Evolutionary conservation across 2,888 invertebrate genomes (phyloP).

Genomic region (Dicyrtoma fusca): DNA sequence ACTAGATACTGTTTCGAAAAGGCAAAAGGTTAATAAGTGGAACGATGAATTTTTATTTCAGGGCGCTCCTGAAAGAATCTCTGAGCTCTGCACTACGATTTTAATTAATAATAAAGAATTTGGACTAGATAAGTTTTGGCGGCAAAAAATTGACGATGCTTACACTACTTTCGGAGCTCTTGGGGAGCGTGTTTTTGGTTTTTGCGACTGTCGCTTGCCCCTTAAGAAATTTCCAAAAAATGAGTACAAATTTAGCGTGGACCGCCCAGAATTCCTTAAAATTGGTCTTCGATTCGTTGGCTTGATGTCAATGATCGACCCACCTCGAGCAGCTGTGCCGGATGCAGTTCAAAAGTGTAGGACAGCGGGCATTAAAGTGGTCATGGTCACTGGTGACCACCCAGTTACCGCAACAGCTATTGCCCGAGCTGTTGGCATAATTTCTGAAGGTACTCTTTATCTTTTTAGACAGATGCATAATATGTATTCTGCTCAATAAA

Average conservation of each 20-base stretch:
- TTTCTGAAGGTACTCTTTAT: conserved; percentile 76
- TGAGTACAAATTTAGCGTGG: conserved; percentile 64
- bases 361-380: conserved; percentile 70
- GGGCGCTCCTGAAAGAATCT: conserved; percentile 73
- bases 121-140: conserved; percentile 63
- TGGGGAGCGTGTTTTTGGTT: conserved; percentile 82
- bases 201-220: conserved; percentile 92
- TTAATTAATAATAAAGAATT: conserved; percentile 63
- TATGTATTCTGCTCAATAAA: neutral
- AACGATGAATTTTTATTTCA: conserved; percentile 55
- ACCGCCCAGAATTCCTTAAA: conserved; percentile 70
- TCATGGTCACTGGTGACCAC: conserved; percentile 85
- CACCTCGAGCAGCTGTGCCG: conserved; percentile 61
- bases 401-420: conserved; percentile 75
- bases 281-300: conserved; percentile 68
- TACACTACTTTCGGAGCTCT: conserved; percentile 80
- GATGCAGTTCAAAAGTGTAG: conserved; percentile 70
- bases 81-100: conserved; percentile 69
- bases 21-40: no score
- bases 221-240: conserved; percentile 67
- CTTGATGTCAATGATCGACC: conserved; percentile 72
- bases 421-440: conserved; percentile 92
- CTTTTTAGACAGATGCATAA: neutral
- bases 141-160: conserved; percentile 66
- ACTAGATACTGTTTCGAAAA: neutral